These are phyloP conservation scores for Montifringilla adamsi DNA, from an alignment of 2,113 vertebrate species.

Conservation along the genomic window DNA sequence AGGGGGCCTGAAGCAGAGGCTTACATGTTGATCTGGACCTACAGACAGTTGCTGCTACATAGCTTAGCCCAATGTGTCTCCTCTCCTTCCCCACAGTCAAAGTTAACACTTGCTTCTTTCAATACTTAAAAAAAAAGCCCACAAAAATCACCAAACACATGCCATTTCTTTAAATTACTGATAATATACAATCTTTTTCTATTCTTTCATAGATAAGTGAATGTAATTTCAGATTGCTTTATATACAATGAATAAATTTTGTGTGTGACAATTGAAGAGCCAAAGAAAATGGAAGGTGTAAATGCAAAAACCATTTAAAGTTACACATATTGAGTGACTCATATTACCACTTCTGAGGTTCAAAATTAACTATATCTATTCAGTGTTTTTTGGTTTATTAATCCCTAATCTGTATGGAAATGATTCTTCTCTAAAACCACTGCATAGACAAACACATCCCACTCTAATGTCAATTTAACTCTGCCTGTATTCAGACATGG, in stretches of 20 bases:
- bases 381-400: not conserved
- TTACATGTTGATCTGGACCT: not conserved
- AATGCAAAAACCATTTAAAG: not conserved
- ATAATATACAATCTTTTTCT: not conserved
- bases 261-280: not conserved
- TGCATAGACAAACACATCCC: not conserved
- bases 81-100: not conserved
- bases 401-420: not conserved
- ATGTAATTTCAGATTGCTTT: not conserved
- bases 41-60: not conserved
- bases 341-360: not conserved
- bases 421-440: not conserved
- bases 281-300: not conserved
- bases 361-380: not conserved
- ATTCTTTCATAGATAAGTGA: not conserved
- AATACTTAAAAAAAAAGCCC: not conserved
- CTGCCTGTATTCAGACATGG: not conserved
- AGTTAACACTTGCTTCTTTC: not conserved
- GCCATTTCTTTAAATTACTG: not conserved
- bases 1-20: not conserved
- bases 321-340: not conserved
- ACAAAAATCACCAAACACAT: rapidly evolving
- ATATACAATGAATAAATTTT: not conserved
- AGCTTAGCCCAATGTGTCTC: rapidly evolving
- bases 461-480: not conserved